These are phyloP conservation scores for Drosophila guanche DNA, from an alignment of 1,140 invertebrate genomes.

Conservation along the genomic window DNA sequence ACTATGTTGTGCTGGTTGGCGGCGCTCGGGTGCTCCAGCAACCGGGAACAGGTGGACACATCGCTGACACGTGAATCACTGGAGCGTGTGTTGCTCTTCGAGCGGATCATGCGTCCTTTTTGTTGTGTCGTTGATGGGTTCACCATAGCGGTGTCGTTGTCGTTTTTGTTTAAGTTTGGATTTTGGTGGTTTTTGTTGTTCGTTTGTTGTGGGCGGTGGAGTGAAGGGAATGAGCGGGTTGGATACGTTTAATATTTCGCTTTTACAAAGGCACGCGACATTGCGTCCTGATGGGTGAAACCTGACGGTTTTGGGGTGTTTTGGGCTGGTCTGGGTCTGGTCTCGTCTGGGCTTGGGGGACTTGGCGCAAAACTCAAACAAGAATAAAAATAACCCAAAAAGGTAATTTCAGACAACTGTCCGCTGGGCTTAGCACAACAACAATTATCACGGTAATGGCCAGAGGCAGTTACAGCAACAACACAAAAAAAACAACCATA, in stretches of 20 bases:
- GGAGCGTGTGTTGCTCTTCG: conserved; percentile 82
- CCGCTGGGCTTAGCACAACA: conserved; percentile 53
- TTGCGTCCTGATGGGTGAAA: conserved; percentile 9
- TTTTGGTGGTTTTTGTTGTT: conserved; percentile 27
- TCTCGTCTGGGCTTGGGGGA: conserved; percentile 21
- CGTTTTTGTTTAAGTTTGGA: conserved; percentile 32
- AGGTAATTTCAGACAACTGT: conserved; percentile 68
- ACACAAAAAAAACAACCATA: conserved; percentile 11
- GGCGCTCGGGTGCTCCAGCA: conserved; percentile 78
- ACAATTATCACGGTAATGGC: conserved; percentile 47
- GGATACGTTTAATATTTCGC: conserved; percentile 54
- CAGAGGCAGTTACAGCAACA: background rate
- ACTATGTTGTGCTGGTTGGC: conserved; percentile 73
- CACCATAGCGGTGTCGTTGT: conserved; percentile 17
- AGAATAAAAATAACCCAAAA: conserved; percentile 54
- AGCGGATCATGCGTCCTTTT: conserved; percentile 82
- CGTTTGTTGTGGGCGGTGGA: conserved; percentile 11
- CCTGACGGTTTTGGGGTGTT: conserved; percentile 9
- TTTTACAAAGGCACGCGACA: conserved; percentile 43
- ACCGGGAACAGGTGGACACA: conserved; percentile 77
- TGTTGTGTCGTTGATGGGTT: conserved; percentile 6
- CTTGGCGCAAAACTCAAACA: conserved; percentile 58
- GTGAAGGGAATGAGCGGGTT: conserved; percentile 35
- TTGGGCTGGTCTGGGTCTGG: background rate
- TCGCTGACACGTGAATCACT: conserved; percentile 82